Evolutionary conservation across 2,888 invertebrate genomes (phyloP).

Genomic region (Drosophila parthenogenetica): DNA sequence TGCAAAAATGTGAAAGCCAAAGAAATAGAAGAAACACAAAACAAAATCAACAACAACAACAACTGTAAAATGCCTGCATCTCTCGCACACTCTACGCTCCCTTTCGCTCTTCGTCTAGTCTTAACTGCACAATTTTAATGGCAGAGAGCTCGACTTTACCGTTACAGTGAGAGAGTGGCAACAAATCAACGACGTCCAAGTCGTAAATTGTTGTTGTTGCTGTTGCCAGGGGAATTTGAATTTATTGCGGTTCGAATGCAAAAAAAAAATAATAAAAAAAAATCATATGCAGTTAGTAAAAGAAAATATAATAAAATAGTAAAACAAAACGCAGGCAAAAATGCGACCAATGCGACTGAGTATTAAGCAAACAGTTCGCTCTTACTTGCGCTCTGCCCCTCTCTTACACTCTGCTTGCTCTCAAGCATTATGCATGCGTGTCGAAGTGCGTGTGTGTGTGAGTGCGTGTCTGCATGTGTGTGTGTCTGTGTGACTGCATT

Average conservation of each 20-base stretch:
- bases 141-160: slow-evolving; percentile 59
- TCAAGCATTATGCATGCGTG: slow-evolving; percentile 11
- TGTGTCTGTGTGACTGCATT: slow-evolving; percentile 51
- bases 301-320: not conserved
- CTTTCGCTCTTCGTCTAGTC: slow-evolving; percentile 11
- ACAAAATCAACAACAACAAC: slow-evolving; percentile 6
- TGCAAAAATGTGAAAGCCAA: slow-evolving; percentile 56
- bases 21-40: slow-evolving; percentile 48
- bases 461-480: not conserved
- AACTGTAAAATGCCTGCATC: slow-evolving; percentile 31
- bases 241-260: slow-evolving; percentile 63
- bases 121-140: slow-evolving; percentile 59
- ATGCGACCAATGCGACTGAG: slow-evolving; percentile 48
- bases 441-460: slow-evolving; percentile 1
- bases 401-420: not conserved
- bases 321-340: slow-evolving; percentile 24
- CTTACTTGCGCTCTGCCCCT: slow-evolving; percentile 8
- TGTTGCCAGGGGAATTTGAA: slow-evolving; percentile 46
- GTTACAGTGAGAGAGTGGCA: slow-evolving; percentile 51
- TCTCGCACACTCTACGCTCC: not conserved
- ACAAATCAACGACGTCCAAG: slow-evolving; percentile 57
- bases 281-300: not conserved
- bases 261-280: slow-evolving; percentile 19
- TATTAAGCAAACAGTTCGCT: slow-evolving; percentile 16
- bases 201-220: slow-evolving; percentile 59